Conservation (phyloP, 2,113 vertebrate genomes). For the Tachycineta bicolor region DNA sequence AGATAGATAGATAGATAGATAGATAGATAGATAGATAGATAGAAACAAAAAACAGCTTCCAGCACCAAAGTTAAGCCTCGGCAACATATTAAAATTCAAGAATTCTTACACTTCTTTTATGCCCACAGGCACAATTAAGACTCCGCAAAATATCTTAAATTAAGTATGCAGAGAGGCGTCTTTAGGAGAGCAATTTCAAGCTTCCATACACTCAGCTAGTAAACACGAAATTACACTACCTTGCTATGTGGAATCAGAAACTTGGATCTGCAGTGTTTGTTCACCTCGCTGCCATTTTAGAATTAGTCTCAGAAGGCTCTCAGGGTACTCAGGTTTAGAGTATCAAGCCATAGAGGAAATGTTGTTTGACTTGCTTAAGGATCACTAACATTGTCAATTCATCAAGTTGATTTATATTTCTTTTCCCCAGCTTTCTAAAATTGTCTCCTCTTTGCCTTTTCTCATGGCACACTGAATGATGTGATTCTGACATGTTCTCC, state of each 20-base stretch:
- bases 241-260: neutral
- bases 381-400: neutral
- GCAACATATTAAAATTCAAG: neutral
- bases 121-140: neutral
- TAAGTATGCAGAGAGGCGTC: neutral
- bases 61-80: neutral
- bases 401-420: conserved; percentile 30
- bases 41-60: neutral
- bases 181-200: neutral
- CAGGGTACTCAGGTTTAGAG: neutral
- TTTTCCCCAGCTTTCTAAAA: neutral
- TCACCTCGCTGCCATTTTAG: neutral
- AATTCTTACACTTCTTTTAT: neutral
- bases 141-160: neutral
- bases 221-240: neutral
- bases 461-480: neutral
- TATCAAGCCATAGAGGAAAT: neutral
- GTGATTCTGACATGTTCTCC: conserved; percentile 1
- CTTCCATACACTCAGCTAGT: neutral
- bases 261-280: neutral
- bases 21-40: neutral
- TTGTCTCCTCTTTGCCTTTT: neutral
- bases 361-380: neutral
- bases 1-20: neutral
- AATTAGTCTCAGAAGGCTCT: neutral